These are phyloP conservation scores for Cantharis flavilabris DNA, from an alignment of 2,888 invertebrate genomes.

Conservation along the genomic window DNA sequence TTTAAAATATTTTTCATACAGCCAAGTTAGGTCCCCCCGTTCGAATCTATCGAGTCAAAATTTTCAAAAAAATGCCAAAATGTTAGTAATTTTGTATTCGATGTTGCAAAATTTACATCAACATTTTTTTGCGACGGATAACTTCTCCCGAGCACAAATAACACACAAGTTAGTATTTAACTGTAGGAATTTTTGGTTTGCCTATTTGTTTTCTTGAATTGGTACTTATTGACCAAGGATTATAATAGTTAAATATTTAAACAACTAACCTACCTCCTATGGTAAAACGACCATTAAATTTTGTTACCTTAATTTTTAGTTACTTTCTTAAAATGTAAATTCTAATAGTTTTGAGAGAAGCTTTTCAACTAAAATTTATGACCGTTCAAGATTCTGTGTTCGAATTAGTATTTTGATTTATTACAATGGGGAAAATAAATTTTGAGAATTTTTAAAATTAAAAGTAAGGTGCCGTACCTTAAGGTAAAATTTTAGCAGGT, in stretches of 20 bases:
- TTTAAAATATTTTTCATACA: background rate
- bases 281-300: background rate
- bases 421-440: background rate
- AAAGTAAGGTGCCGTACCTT: background rate
- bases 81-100: background rate
- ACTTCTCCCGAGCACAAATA: background rate
- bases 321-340: background rate
- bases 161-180: background rate
- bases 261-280: background rate
- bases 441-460: background rate
- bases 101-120: background rate
- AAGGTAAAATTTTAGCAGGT: background rate
- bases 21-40: background rate
- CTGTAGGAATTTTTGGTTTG: background rate
- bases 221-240: background rate
- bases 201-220: background rate
- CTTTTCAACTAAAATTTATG: background rate
- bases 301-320: background rate
- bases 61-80: background rate
- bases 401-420: background rate
- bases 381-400: conserved; percentile 1
- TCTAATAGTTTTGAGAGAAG: background rate
- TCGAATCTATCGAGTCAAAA: background rate
- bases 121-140: background rate
- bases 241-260: background rate